Evolutionary conservation across 2,888 invertebrate species (phyloP), one percentile per base, ranked within the genome.

Genomic region (Pyrocoelia pectoralis): DNA sequence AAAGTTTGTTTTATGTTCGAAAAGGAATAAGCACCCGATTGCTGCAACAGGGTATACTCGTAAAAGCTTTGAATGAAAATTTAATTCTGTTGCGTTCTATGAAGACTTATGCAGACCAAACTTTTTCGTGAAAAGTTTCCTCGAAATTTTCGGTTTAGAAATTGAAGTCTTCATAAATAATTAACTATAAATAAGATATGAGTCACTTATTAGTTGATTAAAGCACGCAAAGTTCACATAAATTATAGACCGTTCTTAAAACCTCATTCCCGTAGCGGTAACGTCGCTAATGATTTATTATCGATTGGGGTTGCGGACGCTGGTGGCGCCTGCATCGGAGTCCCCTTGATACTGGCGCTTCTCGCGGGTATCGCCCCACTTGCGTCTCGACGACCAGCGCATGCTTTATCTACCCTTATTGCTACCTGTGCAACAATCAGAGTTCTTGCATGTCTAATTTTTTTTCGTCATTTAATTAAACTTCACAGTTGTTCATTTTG

Each of bases 281-380:
- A 65, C 59, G 61, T 61, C 65, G 65, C 65, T 65, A 65, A 65
- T 65, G 65, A 65, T 65, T 65, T 65, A 65, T 65, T 61, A 76
- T 75, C 73, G 74, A 76, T 76, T 69, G 67, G 70, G 69, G 65
- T 66, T 66, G 70, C 61, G 71, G 72, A 73, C 68, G 68, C 64
- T 71, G 74, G 72, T 72, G 73, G 70, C 71, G 70, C 72, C 72
- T 71, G 69, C 72, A 66, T 72, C 74, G 73, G 71, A 72, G 76
- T 76, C 75, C 76, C 75, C 77, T 74, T 75, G 73, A 72, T 74
- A 77, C 77, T 77, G 76, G 74, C 75, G 73, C 74, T 75, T 70
- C 72, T 73, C 70, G 70, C 71, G 70, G 73, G 74, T 73, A 73
- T 74, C 73, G 75, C 76, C 76, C 73, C 75, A 74, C 76, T 76